These are phyloP conservation scores for Fistularia tabacaria DNA, from an alignment of 2,797 vertebrate species.

Conservation along the genomic window DNA sequence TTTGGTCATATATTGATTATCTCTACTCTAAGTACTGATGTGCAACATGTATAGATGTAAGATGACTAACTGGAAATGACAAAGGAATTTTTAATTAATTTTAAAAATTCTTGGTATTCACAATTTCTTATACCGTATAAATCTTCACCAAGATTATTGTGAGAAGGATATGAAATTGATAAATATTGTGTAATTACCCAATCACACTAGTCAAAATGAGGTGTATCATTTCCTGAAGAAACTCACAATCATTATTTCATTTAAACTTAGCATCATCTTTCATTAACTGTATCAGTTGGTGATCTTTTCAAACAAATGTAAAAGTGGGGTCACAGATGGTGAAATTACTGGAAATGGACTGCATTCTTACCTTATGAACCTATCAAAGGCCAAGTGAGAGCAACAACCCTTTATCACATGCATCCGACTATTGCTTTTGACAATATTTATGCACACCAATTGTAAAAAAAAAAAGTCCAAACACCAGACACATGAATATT, in stretches of 20 bases:
- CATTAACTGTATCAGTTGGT: constrained; percentile 15
- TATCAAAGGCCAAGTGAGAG: constrained; percentile 25
- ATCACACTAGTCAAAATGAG: no score
- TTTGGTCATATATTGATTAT: no score
- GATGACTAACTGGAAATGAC: no score
- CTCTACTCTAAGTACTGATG: no score
- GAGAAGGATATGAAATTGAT: no score
- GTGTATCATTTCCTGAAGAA: constrained; percentile 4
- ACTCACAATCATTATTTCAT: constrained; percentile 9
- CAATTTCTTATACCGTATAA: no score
- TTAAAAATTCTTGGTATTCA: no score
- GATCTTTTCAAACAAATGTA: constrained; percentile 23
- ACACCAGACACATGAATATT: constrained; percentile 59
- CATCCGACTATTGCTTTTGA: constrained; percentile 58
- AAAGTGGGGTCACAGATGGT: neutral
- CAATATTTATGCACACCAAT: constrained; percentile 64
- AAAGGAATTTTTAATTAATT: no score
- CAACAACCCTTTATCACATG: constrained; percentile 41
- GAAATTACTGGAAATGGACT: constrained; percentile 28
- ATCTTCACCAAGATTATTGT: no score
- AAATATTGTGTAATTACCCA: no score
- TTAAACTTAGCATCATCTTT: constrained; percentile 5
- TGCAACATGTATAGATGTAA: no score
- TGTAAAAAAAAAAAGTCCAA: constrained; percentile 34
- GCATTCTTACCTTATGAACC: constrained; percentile 15